These are phyloP conservation scores for Boulengerochromis microlepis DNA, from an alignment of 2,113 vertebrate genomes.

Conservation along the genomic window DNA sequence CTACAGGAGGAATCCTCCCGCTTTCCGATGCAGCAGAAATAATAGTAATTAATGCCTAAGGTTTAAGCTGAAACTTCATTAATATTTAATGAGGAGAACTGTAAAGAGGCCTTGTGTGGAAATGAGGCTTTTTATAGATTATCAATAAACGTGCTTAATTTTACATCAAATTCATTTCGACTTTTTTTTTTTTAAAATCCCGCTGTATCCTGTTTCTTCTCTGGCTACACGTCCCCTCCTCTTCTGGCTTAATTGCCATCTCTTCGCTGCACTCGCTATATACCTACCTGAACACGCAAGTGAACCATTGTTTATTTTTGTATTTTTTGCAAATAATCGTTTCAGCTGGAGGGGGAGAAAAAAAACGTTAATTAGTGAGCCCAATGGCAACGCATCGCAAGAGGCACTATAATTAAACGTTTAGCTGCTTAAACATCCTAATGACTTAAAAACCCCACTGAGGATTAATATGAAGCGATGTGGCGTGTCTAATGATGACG, in stretches of 20 bases:
- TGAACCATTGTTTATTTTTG: slow-evolving; percentile 63
- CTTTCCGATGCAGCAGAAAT: slow-evolving; percentile 36
- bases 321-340: slow-evolving; percentile 59
- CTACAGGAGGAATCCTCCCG: not conserved
- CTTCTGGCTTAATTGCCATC: slow-evolving; percentile 49
- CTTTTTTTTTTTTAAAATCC: slow-evolving; percentile 39
- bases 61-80: slow-evolving; percentile 55
- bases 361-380: slow-evolving; percentile 65
- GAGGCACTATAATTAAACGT: slow-evolving; percentile 65
- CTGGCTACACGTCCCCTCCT: slow-evolving; percentile 27
- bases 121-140: slow-evolving; percentile 67
- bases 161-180: slow-evolving; percentile 49
- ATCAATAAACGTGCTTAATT: slow-evolving; percentile 71
- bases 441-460: slow-evolving; percentile 55
- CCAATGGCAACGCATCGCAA: slow-evolving; percentile 60
- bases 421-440: slow-evolving; percentile 64
- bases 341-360: not conserved
- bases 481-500: slow-evolving; percentile 33
- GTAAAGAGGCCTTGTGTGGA: slow-evolving; percentile 50
- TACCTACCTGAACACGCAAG: slow-evolving; percentile 45
- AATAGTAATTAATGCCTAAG: slow-evolving; percentile 60
- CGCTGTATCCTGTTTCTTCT: slow-evolving; percentile 48
- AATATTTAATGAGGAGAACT: slow-evolving; percentile 71
- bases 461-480: slow-evolving; percentile 56
- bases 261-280: not conserved